Conservation (phyloP, 2,113 vertebrate species). For the Apteryx owenii region DNA sequence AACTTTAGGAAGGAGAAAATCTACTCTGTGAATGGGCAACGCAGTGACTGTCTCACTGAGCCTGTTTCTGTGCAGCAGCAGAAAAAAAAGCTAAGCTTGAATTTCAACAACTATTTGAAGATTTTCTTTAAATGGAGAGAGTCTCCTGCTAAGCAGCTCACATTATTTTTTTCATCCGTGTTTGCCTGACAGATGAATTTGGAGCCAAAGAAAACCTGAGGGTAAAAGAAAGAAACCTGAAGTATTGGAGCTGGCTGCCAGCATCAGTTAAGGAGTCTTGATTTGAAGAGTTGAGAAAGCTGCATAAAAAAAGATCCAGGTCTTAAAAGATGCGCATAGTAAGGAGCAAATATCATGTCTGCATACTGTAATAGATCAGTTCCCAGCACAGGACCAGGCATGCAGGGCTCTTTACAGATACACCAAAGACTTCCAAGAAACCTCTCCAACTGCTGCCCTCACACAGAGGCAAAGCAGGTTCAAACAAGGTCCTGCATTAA, state of each 20-base stretch:
- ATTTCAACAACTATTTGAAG: conserved; percentile 44
- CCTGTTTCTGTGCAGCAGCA: conserved; percentile 51
- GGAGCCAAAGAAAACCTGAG: conserved; percentile 15
- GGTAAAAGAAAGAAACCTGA: neutral
- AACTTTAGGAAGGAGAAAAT: neutral
- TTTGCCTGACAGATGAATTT: conserved; percentile 27
- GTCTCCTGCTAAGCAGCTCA: conserved; percentile 31
- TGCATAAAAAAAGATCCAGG: neutral
- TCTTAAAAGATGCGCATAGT: neutral
- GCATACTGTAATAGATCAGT: neutral
- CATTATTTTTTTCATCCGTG: conserved; percentile 8
- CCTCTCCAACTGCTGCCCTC: neutral
- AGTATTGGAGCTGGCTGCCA: neutral
- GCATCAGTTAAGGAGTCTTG: conserved; percentile 5
- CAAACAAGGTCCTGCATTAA: neutral
- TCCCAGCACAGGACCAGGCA: neutral
- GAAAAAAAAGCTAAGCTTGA: conserved; percentile 39
- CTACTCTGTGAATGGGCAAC: neutral
- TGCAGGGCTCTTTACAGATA: neutral
- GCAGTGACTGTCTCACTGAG: conserved; percentile 20
- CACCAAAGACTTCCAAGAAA: neutral
- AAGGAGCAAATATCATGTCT: neutral
- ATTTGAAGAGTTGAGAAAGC: conserved; percentile 2
- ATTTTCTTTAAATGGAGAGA: conserved; percentile 57
- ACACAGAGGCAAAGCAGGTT: neutral